A percentile compares a stretch with the other conserved stretches of the same genome.
Evolutionary conservation across 2,888 invertebrate species (phyloP).

Genomic region (Ferrisia virgata): DNA sequence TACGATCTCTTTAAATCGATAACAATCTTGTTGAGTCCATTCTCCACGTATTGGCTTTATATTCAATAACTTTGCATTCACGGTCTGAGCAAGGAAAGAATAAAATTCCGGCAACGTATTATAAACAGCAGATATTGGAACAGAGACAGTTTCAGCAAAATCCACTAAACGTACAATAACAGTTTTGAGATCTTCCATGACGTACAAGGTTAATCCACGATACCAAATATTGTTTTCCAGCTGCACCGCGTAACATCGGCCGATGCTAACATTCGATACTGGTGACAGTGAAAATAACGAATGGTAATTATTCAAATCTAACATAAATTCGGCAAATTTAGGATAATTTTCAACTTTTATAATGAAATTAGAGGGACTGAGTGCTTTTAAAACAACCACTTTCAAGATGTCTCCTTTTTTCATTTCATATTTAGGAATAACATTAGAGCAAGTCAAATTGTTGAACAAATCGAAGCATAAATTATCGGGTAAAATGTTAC

Average conservation of each 20-base stretch:
- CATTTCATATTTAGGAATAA: not conserved
- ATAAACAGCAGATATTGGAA: not conserved
- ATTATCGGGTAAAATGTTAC: not conserved
- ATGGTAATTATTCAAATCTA: not conserved
- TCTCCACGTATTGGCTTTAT: not conserved
- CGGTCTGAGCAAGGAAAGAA: not conserved
- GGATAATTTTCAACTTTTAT: not conserved
- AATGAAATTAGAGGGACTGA: not conserved
- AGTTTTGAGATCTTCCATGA: not conserved
- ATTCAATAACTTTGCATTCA: not conserved
- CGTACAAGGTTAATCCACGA: not conserved
- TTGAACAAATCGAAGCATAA: not conserved
- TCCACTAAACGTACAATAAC: not conserved
- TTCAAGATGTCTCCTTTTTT: not conserved
- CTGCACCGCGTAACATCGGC: not conserved
- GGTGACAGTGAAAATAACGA: not conserved
- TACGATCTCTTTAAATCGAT: not conserved
- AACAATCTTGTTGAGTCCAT: slow-evolving; percentile 1
- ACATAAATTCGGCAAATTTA: not conserved
- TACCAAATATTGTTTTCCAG: not conserved
- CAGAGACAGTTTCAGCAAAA: not conserved
- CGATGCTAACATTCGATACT: not conserved
- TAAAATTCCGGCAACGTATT: not conserved
- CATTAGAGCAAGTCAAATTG: not conserved
- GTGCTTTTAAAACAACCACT: not conserved